phyloP scores from a whole-genome alignment of 2,888 invertebrate genomes.

The Cryptosula pallasiana region DNA sequence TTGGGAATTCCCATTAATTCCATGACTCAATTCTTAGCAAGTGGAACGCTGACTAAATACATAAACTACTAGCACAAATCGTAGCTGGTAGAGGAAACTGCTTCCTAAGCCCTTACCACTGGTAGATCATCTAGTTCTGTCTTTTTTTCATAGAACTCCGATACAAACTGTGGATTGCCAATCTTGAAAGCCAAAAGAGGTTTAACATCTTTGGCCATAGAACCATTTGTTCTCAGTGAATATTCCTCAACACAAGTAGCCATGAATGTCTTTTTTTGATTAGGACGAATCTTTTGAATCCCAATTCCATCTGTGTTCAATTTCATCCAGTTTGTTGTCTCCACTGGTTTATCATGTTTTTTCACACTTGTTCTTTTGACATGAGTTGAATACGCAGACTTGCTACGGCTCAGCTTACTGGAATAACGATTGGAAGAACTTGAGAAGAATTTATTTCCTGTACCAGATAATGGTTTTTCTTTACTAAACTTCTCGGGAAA shows the following conservation, averaged over 20 bases:
- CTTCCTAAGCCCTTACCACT: too few relatives aligned
- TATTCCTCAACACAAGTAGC: constrained; percentile 16
- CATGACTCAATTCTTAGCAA: too few relatives aligned
- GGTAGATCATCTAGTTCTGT: not conserved
- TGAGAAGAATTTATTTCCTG: constrained; percentile 1
- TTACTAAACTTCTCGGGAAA: not conserved
- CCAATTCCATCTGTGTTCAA: not conserved
- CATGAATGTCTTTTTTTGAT: constrained; percentile 19
- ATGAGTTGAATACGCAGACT: not conserved
- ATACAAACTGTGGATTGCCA: constrained; percentile 19
- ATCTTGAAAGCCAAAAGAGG: constrained; percentile 15
- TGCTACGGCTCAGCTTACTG: not conserved
- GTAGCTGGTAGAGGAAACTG: too few relatives aligned
- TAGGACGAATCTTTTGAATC: not conserved
- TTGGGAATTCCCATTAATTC: too few relatives aligned
- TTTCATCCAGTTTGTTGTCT: not conserved
- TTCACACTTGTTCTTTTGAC: not conserved
- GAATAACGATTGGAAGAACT: not conserved
- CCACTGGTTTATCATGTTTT: not conserved
- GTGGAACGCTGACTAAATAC: too few relatives aligned
- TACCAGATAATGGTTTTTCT: not conserved
- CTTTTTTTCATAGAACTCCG: constrained; percentile 20
- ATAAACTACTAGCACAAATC: too few relatives aligned
- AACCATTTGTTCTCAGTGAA: not conserved
- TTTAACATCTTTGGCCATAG: not conserved